Conservation (phyloP, 2,888 invertebrate species). For the Cheilosia impressa region DNA sequence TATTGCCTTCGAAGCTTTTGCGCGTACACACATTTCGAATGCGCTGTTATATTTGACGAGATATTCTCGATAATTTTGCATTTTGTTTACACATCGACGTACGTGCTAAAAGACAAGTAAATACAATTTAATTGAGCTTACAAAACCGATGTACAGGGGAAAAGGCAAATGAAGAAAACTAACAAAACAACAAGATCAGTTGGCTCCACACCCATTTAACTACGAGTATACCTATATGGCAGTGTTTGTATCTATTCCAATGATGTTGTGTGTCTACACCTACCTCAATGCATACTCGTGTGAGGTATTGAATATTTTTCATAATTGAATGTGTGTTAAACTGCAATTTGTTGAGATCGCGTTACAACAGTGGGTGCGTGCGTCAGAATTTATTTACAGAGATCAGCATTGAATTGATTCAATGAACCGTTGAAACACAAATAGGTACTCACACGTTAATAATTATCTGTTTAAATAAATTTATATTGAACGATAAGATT, state of each 20-base stretch:
- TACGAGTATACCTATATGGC: background rate
- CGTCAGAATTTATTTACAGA: constrained; percentile 48
- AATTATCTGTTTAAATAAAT: constrained; percentile 41
- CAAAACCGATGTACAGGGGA: constrained; percentile 14
- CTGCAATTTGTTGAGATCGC: constrained; percentile 56
- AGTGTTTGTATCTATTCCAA: constrained; percentile 13
- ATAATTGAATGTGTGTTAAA: constrained; percentile 63
- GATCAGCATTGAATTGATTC: constrained; percentile 61
- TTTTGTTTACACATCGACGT: constrained; percentile 64
- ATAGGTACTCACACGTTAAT: constrained; percentile 4
- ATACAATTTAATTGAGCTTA: constrained; percentile 67
- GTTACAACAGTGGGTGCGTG: constrained; percentile 15
- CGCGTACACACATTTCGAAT: background rate
- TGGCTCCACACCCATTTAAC: constrained; percentile 51
- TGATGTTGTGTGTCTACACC: constrained; percentile 34
- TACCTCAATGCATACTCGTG: constrained; percentile 65
- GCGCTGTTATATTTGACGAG: constrained; percentile 7
- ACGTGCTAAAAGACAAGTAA: constrained; percentile 70
- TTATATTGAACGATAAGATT: constrained; percentile 35
- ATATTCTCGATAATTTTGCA: constrained; percentile 45
- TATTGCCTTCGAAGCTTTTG: background rate
- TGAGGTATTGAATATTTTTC: constrained; percentile 51
- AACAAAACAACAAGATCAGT: constrained; percentile 17
- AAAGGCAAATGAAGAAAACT: constrained; percentile 9
- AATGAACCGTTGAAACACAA: constrained; percentile 57